These are phyloP conservation scores for Himantopus leucocephalus DNA, from an alignment of 2,113 vertebrate genomes.

Conservation along the genomic window DNA sequence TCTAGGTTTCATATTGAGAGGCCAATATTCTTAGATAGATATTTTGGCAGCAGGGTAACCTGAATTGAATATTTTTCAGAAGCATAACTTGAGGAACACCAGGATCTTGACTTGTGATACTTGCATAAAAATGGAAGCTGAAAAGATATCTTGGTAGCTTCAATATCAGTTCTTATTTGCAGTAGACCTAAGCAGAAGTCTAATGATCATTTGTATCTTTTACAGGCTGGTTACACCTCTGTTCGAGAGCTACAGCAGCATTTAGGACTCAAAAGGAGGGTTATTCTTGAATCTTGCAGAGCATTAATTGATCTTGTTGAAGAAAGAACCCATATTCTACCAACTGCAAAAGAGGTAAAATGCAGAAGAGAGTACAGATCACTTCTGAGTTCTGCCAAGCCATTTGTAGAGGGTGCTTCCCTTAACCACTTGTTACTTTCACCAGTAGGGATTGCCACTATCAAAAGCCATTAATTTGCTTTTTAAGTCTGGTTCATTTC, in stretches of 20 bases:
- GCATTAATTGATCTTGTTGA: slow-evolving; percentile 77
- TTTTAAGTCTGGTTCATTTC: neutral
- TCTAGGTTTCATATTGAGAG: neutral
- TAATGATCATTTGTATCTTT: neutral
- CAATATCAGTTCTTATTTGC: neutral
- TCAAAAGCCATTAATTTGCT: neutral
- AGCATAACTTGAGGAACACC: neutral
- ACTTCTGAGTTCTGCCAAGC: neutral
- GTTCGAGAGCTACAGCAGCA: slow-evolving; percentile 81
- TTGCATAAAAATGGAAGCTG: neutral
- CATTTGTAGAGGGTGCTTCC: neutral
- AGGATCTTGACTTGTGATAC: neutral
- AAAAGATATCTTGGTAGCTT: neutral
- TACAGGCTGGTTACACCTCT: slow-evolving; percentile 76
- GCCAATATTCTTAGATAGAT: neutral
- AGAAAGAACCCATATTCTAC: slow-evolving; percentile 62
- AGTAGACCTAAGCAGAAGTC: neutral
- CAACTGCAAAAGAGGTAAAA: slow-evolving; percentile 81
- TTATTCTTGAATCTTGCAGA: slow-evolving; percentile 80
- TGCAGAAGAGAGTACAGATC: neutral
- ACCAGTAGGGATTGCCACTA: neutral
- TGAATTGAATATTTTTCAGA: neutral
- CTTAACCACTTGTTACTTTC: neutral
- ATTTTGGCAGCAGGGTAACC: neutral
- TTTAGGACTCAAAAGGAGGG: slow-evolving; percentile 78